A percentile compares a stretch with the other conserved stretches of the same genome.
Evolutionary conservation across 1,140 invertebrate species (phyloP).

Genomic region (Musca vetustissima): DNA sequence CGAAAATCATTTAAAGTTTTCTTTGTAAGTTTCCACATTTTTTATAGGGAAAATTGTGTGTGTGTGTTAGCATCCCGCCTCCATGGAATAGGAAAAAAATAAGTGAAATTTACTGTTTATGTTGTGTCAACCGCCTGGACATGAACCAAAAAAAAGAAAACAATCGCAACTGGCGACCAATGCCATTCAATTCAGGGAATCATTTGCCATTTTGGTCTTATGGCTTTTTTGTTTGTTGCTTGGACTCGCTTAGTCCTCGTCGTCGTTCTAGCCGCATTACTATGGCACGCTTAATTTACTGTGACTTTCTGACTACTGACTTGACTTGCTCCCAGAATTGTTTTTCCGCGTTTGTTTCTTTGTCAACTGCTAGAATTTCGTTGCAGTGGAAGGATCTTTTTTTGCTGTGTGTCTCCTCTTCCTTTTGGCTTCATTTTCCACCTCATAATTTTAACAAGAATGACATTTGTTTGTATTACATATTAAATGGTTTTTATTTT

Average conservation of each 20-base stretch:
- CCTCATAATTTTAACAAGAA: slow-evolving; percentile 23
- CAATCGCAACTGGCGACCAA: too few species aligned
- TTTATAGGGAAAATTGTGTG: slow-evolving; percentile 1
- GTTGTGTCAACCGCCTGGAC: slow-evolving; percentile 21
- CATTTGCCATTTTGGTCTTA: too few species aligned
- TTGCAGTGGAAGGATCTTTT: background rate
- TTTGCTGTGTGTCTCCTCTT: background rate
- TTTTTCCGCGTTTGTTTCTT: background rate
- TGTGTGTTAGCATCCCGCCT: background rate
- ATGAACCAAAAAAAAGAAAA: background rate
- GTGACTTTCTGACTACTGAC: background rate
- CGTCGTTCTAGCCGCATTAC: background rate
- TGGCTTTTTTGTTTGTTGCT: too few species aligned
- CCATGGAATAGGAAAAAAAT: background rate
- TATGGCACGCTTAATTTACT: slow-evolving; percentile 16
- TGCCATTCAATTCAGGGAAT: too few species aligned
- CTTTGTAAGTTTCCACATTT: background rate
- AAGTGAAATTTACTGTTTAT: slow-evolving; percentile 24
- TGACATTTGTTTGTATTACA: slow-evolving; percentile 19
- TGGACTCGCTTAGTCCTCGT: background rate
- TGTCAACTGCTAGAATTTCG: background rate
- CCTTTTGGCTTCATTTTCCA: background rate
- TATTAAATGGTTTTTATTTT: slow-evolving; percentile 20
- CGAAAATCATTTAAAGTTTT: background rate
- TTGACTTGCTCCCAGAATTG: background rate